Conservation (phyloP, 2,888 invertebrate species). For the Physocephala rufipes region DNA sequence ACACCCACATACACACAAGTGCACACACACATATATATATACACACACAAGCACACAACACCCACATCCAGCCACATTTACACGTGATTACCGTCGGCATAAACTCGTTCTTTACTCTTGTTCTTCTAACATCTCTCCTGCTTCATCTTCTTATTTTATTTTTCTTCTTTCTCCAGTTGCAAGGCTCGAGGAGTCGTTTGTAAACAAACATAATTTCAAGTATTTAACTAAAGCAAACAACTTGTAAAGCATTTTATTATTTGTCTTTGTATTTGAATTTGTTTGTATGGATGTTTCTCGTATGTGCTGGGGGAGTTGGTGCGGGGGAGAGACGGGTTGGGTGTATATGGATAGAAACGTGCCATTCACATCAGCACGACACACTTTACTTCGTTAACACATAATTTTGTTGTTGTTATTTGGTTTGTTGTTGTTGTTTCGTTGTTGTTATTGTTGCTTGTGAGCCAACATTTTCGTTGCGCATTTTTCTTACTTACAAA, state of each 20-base stretch:
- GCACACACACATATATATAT: neutral
- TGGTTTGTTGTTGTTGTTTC: slow-evolving; percentile 14
- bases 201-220: slow-evolving; percentile 40
- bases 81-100: slow-evolving; percentile 4
- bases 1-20: neutral
- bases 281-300: neutral
- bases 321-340: neutral
- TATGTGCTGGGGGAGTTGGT: neutral
- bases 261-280: slow-evolving; percentile 26
- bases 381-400: slow-evolving; percentile 23
- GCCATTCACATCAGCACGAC: slow-evolving; percentile 23
- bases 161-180: neutral
- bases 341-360: neutral
- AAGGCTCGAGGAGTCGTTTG: slow-evolving; percentile 22
- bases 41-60: slow-evolving; percentile 35
- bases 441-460: neutral
- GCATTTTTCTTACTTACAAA: neutral
- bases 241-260: slow-evolving; percentile 44
- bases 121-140: too few species aligned
- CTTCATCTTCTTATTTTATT: too few species aligned
- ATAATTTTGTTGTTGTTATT: slow-evolving; percentile 14
- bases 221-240: slow-evolving; percentile 45
- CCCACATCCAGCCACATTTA: slow-evolving; percentile 38
- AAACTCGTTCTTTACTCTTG: neutral
- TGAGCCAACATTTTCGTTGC: neutral